Percentiles rank a stretch among this genome's conserved stretches.
Conservation (phyloP, 53 echinoderm and acorn worm genomes). For the Luidia sarsii region DNA sequence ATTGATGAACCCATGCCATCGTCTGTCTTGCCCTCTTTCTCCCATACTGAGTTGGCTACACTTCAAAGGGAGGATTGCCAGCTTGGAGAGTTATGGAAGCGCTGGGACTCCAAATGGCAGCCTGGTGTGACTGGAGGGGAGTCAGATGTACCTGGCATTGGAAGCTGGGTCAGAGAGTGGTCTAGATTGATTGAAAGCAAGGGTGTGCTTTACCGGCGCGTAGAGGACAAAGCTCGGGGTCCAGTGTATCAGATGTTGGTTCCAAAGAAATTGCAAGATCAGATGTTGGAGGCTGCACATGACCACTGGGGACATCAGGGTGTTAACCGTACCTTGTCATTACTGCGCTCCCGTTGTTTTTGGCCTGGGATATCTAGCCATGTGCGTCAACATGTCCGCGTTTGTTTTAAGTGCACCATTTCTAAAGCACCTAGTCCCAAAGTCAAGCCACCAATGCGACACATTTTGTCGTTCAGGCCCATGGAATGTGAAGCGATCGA, state of each 20-base stretch:
- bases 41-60: conserved; percentile 24
- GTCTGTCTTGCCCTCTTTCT: conserved; percentile 65
- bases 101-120: conserved; percentile 37
- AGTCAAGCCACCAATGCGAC: conserved; percentile 28
- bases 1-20: background rate
- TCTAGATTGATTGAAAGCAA: background rate
- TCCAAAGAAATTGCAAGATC: conserved; percentile 15
- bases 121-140: conserved; percentile 21
- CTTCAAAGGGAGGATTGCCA: conserved; percentile 53
- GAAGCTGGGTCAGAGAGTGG: conserved; percentile 27
- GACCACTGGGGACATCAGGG: conserved; percentile 63
- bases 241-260: conserved; percentile 32
- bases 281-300: conserved; percentile 30
- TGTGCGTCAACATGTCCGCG: background rate
- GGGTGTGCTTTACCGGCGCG: conserved; percentile 22
- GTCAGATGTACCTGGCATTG: conserved; percentile 2
- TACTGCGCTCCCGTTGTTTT: conserved; percentile 17
- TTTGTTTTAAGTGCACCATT: conserved; percentile 27
- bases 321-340: background rate
- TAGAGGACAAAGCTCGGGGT: background rate
- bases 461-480: conserved; percentile 43
- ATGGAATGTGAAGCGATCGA: conserved; percentile 45
- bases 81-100: conserved; percentile 20
- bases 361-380: conserved; percentile 35
- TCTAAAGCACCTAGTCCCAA: conserved; percentile 19